Base-by-base conservation (phyloP, 2,113 vertebrate genomes). In the Myiagra hebetior region DNA sequence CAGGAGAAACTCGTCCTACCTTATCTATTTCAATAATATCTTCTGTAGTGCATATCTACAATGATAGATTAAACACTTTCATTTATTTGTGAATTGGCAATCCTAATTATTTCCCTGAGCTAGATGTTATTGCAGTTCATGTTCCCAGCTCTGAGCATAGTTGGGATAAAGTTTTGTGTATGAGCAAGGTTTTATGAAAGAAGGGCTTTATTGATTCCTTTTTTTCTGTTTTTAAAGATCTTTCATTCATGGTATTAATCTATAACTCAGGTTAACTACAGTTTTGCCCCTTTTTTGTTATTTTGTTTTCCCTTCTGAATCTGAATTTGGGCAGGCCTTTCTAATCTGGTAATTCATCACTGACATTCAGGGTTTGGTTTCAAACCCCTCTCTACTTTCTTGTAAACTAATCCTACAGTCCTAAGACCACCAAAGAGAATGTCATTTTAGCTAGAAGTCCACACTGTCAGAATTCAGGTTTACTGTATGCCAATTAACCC, bases 371-470 rank as follows among this genome's bases (percentile, higher is more conserved):
- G 60, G 41, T 96, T 81, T 90, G 27, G 50, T 96, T 95, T 96
- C 92, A 91, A 82, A 85, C 56, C 50, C 33, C n/a, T 91, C 85
- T 83, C 55, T 94, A 49, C 78, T 87, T 96, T 87, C 85, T 88
- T 86, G 92, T 94, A 97, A 96, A 86, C 75, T 92, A 97, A 92
- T 94, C 87, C 75, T 70, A n/a, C 50, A 64, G 68, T 88, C 59
- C 75, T 88, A 74, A 63, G 93, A 95, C 92, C 95, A 96, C 96
- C 93, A 92, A 75, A 95, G 95, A 75, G 49, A 96, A 94, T 64
- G 76, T 84, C 79, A 89, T 94, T 95, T 96, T 80, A 95, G 67
- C 60, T 93, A 75, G 85, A 92, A 93, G 93, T 92, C 85, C 75
- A 35, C 33, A 55, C 72, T 78, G 52, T 88, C 88, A 92, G 80